These are phyloP conservation scores for Euschistus heros DNA, from an alignment of 1,140 invertebrate species.

Conservation along the genomic window DNA sequence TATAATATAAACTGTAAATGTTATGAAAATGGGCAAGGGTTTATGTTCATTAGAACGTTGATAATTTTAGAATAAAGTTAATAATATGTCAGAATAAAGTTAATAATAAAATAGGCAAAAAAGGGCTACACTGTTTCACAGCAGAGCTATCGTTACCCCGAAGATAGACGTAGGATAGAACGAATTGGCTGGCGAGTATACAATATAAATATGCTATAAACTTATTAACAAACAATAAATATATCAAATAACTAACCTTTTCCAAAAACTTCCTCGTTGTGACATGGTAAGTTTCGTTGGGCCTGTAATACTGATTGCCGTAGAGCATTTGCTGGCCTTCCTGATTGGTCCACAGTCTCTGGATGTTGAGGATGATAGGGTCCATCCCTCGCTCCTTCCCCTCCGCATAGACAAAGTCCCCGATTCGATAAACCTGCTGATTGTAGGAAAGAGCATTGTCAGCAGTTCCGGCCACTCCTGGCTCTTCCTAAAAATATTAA, in stretches of 20 bases:
- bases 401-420: constrained; percentile 86
- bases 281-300: constrained; percentile 91
- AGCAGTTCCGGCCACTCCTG: constrained; percentile 27
- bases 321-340: constrained; percentile 79
- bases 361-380: constrained; percentile 78
- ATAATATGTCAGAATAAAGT: too few species aligned
- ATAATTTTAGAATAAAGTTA: too few species aligned
- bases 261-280: constrained; percentile 90
- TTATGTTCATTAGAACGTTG: too few species aligned
- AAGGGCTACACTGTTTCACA: too few species aligned
- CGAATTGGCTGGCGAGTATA: too few species aligned
- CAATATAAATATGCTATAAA: too few species aligned
- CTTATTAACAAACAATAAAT: too few species aligned
- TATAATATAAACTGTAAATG: too few species aligned
- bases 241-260: constrained; percentile 37
- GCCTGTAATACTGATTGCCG: constrained; percentile 76
- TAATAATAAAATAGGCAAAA: too few species aligned
- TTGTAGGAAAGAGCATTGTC: constrained; percentile 32
- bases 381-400: constrained; percentile 66
- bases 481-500: constrained; percentile 22
- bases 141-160: too few species aligned
- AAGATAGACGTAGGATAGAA: too few species aligned
- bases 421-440: constrained; percentile 62
- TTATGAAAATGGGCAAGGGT: too few species aligned
- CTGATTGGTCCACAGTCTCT: constrained; percentile 72